Base-by-base conservation (phyloP, 2,797 vertebrate genomes). In the Sebastes dallii region DNA sequence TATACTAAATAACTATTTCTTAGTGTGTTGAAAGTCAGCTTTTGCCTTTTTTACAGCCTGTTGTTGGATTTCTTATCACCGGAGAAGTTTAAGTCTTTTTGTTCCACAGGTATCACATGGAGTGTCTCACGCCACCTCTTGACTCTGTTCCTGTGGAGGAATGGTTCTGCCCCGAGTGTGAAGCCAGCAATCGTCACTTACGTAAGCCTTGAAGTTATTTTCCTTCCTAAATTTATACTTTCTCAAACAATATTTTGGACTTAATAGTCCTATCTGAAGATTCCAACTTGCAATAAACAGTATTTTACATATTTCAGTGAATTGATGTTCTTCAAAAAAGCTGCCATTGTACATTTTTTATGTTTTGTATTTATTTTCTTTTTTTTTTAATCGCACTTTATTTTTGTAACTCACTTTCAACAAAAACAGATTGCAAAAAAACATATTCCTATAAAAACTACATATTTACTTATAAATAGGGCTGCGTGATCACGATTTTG, bases 141-240 rank as follows among this genome's bases (percentile, higher is more conserved):
- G 95, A 96, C 81, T 96, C 97, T 78, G 96, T 99, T 66, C 99
- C 99, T 32, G 97, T 99, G 6, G 96, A 99, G 62, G 98, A 99
- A 82, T 99, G 99, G 99, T 99, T 99, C 92, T 99, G 99, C 78
- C 99, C 98, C 0, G 96, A 96, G 64, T 99, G 99, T 87, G 91
- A 94, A 68, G 90, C 94, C 78, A 95, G 86, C 87, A 94, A 94
- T 73, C 92, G 54, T 8, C 87, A 82, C 2, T 89, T 88, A 89
- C 92, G 96, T 96, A 92, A 92, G 70, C 14, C 6, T 58, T 59
- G n/a, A 32, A n/a, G 1, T 81, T 78, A 61, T 75, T 54, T 42
- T 6, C 0, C 12, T 10, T 59, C 1, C 32, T 58, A 9, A 39
- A 25, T 61, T 66, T 14, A 52, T 16, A 55, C 18, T 16, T 42